Evolutionary conservation across 2,888 invertebrate genomes (phyloP).

Genomic region (Cerceris rybyensis): DNA sequence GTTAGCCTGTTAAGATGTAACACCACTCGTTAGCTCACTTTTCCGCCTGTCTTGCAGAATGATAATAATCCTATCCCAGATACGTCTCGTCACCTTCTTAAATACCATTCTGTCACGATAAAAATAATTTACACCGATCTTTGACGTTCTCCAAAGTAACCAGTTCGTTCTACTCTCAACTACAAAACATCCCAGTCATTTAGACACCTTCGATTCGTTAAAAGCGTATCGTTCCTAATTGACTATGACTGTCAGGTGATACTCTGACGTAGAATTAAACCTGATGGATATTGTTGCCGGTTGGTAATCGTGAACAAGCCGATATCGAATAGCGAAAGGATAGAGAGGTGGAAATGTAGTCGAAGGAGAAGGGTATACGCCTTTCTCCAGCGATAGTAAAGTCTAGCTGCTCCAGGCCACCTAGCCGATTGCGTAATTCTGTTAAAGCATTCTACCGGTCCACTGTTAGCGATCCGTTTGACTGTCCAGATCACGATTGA

Average conservation of each 20-base stretch:
- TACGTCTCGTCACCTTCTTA: too few relatives aligned
- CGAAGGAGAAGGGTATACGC: conserved; percentile 53
- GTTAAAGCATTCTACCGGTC: conserved; percentile 47
- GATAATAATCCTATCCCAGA: too few relatives aligned
- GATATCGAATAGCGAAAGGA: conserved; percentile 2
- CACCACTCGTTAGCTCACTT: too few relatives aligned
- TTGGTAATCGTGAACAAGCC: conserved; percentile 16
- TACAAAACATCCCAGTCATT: too few relatives aligned
- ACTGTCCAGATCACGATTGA: conserved; percentile 67
- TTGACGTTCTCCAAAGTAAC: too few relatives aligned
- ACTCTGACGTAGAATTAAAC: conserved; percentile 1
- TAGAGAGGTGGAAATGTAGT: conserved; percentile 3
- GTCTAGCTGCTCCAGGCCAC: conserved; percentile 51
- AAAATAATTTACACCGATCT: too few relatives aligned
- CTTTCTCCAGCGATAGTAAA: conserved; percentile 58
- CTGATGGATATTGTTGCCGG: conserved; percentile 23
- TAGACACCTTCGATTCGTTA: too few relatives aligned
- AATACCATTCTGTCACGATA: too few relatives aligned
- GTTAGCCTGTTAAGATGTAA: too few relatives aligned
- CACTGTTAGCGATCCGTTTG: conserved; percentile 57
- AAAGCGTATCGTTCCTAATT: neutral
- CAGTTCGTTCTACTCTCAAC: too few relatives aligned
- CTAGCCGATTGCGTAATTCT: conserved; percentile 55
- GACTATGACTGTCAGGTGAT: neutral
- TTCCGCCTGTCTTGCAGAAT: too few relatives aligned